Evolutionary conservation across 2,797 vertebrate genomes (phyloP).

Genomic region (Tolypeutes matacus): DNA sequence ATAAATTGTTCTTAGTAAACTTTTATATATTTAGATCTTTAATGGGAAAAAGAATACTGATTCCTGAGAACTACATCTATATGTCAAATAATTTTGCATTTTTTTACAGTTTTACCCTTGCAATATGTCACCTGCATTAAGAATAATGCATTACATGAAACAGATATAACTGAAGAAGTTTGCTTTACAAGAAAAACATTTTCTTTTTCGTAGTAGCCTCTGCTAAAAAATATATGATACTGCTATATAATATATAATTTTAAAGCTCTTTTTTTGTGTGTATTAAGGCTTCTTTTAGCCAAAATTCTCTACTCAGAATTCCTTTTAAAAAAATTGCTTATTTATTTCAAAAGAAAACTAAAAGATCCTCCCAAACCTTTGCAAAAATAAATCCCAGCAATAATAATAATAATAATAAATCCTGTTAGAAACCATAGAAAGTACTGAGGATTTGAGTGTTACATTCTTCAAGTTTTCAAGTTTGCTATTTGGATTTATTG

Average conservation of each 20-base stretch:
- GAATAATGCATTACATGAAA: background rate
- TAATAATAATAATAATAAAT: conserved; percentile 94
- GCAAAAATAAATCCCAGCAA: conserved; percentile 92
- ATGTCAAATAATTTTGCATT: background rate
- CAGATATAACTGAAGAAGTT: conserved; percentile 29
- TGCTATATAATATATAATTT: background rate
- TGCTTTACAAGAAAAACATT: conserved; percentile 49
- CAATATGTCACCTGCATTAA: background rate
- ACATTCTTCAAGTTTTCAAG: conserved; percentile 99
- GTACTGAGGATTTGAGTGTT: conserved; percentile 97
- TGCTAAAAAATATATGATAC: conserved; percentile 2
- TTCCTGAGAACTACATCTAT: background rate
- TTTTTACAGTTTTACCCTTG: background rate
- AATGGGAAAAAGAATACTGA: background rate
- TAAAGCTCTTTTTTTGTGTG: background rate
- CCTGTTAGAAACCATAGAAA: conserved; percentile 98
- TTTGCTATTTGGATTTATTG: conserved; percentile 92
- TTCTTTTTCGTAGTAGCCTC: background rate
- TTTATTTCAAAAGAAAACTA: conserved; percentile 88
- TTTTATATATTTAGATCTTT: conserved; percentile 8
- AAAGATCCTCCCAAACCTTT: conserved; percentile 86
- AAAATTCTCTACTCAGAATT: conserved; percentile 29
- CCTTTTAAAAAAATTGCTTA: conserved; percentile 88
- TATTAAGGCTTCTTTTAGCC: background rate
- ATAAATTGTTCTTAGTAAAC: background rate